Base-by-base conservation (phyloP, 2,888 invertebrate species). In the Drosophila affinis region DNA sequence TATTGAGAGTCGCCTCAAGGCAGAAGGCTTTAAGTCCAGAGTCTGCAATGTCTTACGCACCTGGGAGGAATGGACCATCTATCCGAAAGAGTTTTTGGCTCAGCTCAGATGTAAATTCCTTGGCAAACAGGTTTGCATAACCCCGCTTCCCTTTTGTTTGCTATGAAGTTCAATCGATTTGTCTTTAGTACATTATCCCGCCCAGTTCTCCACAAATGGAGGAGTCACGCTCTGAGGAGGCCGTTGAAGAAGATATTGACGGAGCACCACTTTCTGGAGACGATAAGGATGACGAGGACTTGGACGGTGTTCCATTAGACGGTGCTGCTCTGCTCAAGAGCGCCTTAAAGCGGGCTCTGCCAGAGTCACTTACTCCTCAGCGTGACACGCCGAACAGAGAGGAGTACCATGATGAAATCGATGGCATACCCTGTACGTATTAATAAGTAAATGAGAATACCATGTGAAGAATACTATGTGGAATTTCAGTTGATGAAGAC, bases 51-150 rank as follows among this genome's bases (percentile, higher is more conserved):
- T 97, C 82, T 95, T 99, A 91, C 95, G 97, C 89, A 98, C 98
- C 2, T 99, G 99, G 99, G 98, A 99, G 91, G 99, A 99, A 91
- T 98, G 98, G 96, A 96, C 97, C 17, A 95, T 99, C 71, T 99
- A 99, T 93, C 97, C 99, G 0, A 96, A 96, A 65, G 98, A 99
- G 78, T 97, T 97, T 92, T 93, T 99, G 72, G 94, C 96, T 73
- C 96, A 95, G 89, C 93, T 98, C 70, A 97, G 98, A 91, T 97
- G 98, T 89, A 94, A 96, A 12, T 99, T 99, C 92, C 93, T 98
- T 3, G 99, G 99, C 4, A 93, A 97, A 46, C 89, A 89, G 69
- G 89, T 86, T 65, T 34, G 45, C 53, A 34, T 39, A 45, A 24
- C 7, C 0, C 1, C 21, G n/a, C 1, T 29, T 21, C 1, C 2